Evolutionary conservation across 2,113 vertebrate genomes (phyloP), one percentile per base, ranked within the genome.

Genomic region (Collichthys lucidus): DNA sequence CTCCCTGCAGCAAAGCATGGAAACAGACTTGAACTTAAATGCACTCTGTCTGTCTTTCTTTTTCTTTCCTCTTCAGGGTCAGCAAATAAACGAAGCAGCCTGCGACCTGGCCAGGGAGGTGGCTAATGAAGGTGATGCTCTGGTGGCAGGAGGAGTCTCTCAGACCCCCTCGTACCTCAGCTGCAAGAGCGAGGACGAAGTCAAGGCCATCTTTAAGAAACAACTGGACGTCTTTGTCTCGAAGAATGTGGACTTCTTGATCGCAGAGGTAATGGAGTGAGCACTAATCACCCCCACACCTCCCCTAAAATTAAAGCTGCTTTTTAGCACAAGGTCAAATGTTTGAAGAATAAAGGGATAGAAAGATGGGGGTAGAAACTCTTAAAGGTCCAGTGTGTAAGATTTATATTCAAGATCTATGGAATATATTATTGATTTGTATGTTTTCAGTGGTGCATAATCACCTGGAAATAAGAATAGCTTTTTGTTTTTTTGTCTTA

Each of bases 101-200:
- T 99, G 98, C 87, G 97, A 99, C 90, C 96, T 99, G 90, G 98
- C 98, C 83, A 93, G 94, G 76, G 95, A 98, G 89, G 98, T 99
- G 75, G 98, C 98, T 63, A 89, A 95, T 5, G 97, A 98, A 88
- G 97, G 97, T 0, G 96, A 97, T 1, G 98, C 97, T n/a, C 92
- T 99, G 93, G 98, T 99, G 56, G 98, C 98, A 2, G 98, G 98
- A 15, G 98, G 98, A 0, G 96, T 99, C 80, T 98, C 97, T 59
- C 98, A 94, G 83, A 94, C 92, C 2, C 98, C 98, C 24, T 96
- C 97, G 0, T 99, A 99, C 90, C 95, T 99, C 62, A 99, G 97
- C 93, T 96, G 97, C 92, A 99, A 97, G 94, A 97, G 96, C 12
- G 93, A 98, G 92, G 7, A 79, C 0, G 96, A 96, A 0, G 98